phyloP scores from a whole-genome alignment of 2,797 vertebrate species.

The Avahi laniger region DNA sequence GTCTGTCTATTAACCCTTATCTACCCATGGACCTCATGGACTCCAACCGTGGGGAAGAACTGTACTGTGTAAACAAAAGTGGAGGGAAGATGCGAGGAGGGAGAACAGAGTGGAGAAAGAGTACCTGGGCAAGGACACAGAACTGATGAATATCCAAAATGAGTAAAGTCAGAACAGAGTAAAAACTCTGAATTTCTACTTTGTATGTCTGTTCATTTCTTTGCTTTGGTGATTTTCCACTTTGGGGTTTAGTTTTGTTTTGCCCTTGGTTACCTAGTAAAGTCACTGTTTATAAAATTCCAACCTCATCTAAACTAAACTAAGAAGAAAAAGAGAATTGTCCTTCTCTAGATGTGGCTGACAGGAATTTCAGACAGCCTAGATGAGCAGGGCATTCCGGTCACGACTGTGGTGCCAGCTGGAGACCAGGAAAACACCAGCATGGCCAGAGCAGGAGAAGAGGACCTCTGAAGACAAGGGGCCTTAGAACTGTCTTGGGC shows the following conservation, averaged over 20 bases:
- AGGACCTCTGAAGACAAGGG: neutral
- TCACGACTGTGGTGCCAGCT: neutral
- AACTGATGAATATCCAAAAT: neutral
- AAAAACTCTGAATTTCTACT: neutral
- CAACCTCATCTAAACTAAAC: constrained; percentile 52
- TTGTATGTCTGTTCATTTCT: constrained; percentile 27
- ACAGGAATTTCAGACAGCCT: constrained; percentile 37
- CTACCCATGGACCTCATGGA: neutral
- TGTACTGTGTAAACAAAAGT: neutral
- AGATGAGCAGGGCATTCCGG: neutral
- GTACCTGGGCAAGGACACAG: neutral
- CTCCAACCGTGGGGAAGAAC: neutral
- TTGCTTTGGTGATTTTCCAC: constrained; percentile 68
- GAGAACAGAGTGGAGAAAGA: neutral
- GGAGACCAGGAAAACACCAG: neutral
- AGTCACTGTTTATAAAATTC: constrained; percentile 59
- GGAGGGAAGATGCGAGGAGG: neutral
- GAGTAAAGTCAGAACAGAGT: neutral
- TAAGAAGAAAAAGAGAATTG: constrained; percentile 62
- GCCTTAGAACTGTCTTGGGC: neutral
- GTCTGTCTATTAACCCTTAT: neutral
- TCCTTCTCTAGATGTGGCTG: constrained; percentile 9
- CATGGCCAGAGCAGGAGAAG: neutral
- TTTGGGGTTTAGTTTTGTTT: constrained; percentile 39
- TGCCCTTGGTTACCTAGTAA: constrained; percentile 64